These are phyloP conservation scores for Myathropa florea DNA, from an alignment of 2,888 invertebrate genomes.

Conservation along the genomic window DNA sequence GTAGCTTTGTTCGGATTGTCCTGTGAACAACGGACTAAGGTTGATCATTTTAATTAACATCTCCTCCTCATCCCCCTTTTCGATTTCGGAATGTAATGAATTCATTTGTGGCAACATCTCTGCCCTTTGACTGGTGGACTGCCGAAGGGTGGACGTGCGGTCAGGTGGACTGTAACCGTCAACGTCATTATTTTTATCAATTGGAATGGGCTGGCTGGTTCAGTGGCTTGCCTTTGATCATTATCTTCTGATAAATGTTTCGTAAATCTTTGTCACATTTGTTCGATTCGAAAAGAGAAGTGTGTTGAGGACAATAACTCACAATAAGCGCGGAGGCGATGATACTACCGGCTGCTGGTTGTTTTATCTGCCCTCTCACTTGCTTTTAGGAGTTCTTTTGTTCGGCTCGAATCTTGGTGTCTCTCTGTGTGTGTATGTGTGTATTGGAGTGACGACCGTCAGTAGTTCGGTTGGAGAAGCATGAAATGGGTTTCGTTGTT, in stretches of 20 bases:
- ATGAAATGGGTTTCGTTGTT: constrained; percentile 55
- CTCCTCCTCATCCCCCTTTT: not conserved
- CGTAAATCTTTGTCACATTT: constrained; percentile 20
- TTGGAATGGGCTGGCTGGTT: constrained; percentile 59
- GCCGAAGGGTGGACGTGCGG: not conserved
- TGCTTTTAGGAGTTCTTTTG: constrained; percentile 31
- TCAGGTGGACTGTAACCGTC: constrained; percentile 8
- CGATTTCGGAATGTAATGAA: constrained; percentile 29
- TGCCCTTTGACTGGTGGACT: not conserved
- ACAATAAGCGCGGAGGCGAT: constrained; percentile 59
- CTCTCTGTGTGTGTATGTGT: not conserved
- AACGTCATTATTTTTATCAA: constrained; percentile 54
- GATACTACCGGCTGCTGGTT: constrained; percentile 59
- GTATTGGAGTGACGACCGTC: not conserved
- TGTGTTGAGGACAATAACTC: constrained; percentile 47
- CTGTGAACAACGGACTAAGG: not conserved
- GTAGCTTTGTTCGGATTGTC: not conserved
- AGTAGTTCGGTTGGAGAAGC: constrained; percentile 32
- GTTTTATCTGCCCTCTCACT: constrained; percentile 30
- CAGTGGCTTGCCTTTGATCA: constrained; percentile 59
- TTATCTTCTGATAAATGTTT: constrained; percentile 62
- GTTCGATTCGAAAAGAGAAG: not conserved
- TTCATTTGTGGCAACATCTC: constrained; percentile 16
- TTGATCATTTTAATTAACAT: constrained; percentile 43
- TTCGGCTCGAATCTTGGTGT: not conserved